A percentile compares a stretch with the other conserved stretches of the same genome.
Conservation (phyloP, 2,888 invertebrate species). For the Thysanoteuthis rhombus region DNA sequence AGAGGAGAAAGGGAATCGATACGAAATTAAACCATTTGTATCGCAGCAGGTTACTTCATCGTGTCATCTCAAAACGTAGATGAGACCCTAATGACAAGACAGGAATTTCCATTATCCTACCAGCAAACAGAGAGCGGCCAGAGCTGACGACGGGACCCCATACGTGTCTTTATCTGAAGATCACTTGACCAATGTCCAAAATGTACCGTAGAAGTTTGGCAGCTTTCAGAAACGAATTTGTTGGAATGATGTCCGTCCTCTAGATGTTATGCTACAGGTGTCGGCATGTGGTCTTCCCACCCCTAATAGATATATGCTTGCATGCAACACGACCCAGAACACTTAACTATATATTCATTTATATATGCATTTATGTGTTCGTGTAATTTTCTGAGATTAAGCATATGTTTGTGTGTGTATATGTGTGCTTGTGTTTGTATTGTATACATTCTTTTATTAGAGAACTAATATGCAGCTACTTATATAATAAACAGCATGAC, state of each 20-base stretch:
- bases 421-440: neutral
- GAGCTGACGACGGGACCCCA: neutral
- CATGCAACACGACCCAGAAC: neutral
- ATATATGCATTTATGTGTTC: neutral
- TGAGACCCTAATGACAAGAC: neutral
- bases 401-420: neutral
- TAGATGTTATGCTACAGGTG: too few relatives aligned
- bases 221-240: neutral
- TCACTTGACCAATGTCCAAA: neutral
- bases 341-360: neutral
- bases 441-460: neutral
- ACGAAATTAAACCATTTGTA: neutral
- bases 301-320: neutral
- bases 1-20: neutral
- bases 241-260: neutral
- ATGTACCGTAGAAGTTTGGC: neutral
- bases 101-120: neutral
- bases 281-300: neutral
- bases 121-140: neutral
- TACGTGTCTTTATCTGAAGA: neutral
- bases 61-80: neutral
- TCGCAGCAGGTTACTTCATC: neutral
- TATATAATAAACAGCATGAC: too few relatives aligned
- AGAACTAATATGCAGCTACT: neutral
- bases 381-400: too few relatives aligned